Conservation (phyloP, 2,113 vertebrate species). For the Tachuris rubrigastra region DNA sequence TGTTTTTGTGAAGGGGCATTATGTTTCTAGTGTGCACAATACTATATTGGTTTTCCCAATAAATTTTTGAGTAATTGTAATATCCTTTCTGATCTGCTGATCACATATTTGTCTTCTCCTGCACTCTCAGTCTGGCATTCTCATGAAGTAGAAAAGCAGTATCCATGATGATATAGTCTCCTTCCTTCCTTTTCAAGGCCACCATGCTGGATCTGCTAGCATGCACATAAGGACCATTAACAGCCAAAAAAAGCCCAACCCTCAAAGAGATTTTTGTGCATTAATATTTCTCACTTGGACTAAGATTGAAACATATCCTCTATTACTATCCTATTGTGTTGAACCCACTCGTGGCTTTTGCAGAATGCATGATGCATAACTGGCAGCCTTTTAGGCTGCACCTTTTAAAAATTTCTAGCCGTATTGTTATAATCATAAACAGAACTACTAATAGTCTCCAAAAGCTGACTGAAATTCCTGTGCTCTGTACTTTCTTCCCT, state of each 20-base stretch:
- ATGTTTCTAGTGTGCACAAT: not conserved
- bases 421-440: not conserved
- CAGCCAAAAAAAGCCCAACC: not conserved
- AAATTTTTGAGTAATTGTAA: not conserved
- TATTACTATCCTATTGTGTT: not conserved
- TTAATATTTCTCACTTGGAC: not conserved
- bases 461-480: not conserved
- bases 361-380: not conserved
- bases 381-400: not conserved
- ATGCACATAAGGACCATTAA: not conserved
- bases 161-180: rapidly evolving
- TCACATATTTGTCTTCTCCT: not conserved
- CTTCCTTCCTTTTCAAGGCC: not conserved
- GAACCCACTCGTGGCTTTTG: not conserved
- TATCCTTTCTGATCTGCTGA: not conserved
- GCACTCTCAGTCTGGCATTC: not conserved
- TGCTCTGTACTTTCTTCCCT: not conserved
- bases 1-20: not conserved
- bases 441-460: not conserved
- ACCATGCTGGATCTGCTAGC: not conserved
- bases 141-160: not conserved
- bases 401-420: not conserved
- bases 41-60: not conserved
- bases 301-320: not conserved
- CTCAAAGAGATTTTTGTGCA: not conserved